Evolutionary conservation across 2,797 vertebrate species (phyloP), one percentile per base, ranked within the genome.

Genomic region (Remorina albescens): DNA sequence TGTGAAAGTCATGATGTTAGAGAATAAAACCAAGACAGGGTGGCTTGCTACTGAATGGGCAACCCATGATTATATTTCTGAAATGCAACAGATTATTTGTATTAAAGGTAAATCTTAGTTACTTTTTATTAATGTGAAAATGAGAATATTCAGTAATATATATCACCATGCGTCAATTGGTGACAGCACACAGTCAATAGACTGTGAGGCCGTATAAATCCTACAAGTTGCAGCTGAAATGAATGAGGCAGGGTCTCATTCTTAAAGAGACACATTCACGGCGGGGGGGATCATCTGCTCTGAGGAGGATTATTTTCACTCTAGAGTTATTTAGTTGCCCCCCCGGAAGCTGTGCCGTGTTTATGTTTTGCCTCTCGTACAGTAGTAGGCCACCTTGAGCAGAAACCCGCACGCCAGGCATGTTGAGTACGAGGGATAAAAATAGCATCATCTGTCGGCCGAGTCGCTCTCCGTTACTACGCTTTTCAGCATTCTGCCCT

Each of bases 401-500:
- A 85, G 86, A 88, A 91, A 89, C 84, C 89, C 86, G 90, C 90
- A 92, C 86, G 85, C 72, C 88, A 87, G 86, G 86, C 89, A 81
- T 83, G 86, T 87, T 79, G 88, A 90, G 86, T 75, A 83, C 81
- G 83, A 51, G 89, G 89, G 91, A 86, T 93, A 93, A 88, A 93
- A 93, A 92, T 93, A 93, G 91, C 90, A 91, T 89, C 90, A 90
- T 84, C 82, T 78, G 73, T 91, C 90, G 81, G 86, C 90, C 89
- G 81, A 89, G 89, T 83, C 86, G 71, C 79, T 81, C 91, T 91
- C 90, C 86, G 90, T 93, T 93, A 92, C 91, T 91, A 93, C 92
- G 91, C 92, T 91, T 87, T 91, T 92, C 90, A 92, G 90, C 91
- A 91, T 92, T 92, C 92, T 92, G 90, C 90, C 91, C 89, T 86